Base-by-base conservation (phyloP, 2,888 invertebrate species). In the Holacanthella duospinosa region DNA sequence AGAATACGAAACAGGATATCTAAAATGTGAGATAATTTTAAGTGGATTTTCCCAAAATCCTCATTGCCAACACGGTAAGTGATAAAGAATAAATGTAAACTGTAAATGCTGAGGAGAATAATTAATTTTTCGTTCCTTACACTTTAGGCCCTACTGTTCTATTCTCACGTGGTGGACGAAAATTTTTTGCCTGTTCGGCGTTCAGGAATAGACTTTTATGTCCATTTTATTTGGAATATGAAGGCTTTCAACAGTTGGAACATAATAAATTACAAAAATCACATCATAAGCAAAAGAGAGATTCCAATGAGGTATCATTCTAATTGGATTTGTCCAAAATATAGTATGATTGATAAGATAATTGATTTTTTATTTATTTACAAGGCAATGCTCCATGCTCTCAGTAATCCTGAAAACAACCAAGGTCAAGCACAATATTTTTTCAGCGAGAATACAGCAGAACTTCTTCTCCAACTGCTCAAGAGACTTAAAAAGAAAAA, bases 351-450 rank as follows among this genome's bases (percentile, higher is more conserved):
- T n/a, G n/a, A n/a, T n/a, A n/a, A n/a, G n/a, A n/a, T n/a, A n/a
- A n/a, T n/a, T n/a, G n/a, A n/a, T n/a, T n/a, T n/a, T n/a, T n/a
- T 48, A n/a, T 48, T 21, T 48, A 4, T 48, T 36, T 36, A 36
- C 16, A 36, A 48, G 12, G 4, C 21, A 48, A 4, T n/a, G n/a
- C n/a, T 21, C 48, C 21, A 48, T n/a, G 48, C 16, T n/a, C 6
- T 36, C 36, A 12, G 9, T 21, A 48, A n/a, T 48, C 48, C 48
- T n/a, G 48, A 48, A 21, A n/a, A 21, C 4, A 59, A 59, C 26
- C 19, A 59, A 44, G 59, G 59, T 4, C 59, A 43, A 43, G 59
- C 59, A n/a, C 59, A 59, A 21, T 59, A 25, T 26, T 48, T 24
- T 43, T 59, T 59, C 48, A 44, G 59, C 27, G 27, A 48, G 2